Evolutionary conservation across 2,113 vertebrate genomes (phyloP).

Genomic region (Mus musculus): GRCm39 chr14:62191501-62192000

Average conservation of each 20-base stretch:
- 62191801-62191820: conserved; percentile 41
- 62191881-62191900: conserved; percentile 31
- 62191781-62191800: background rate
- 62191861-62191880: conserved; percentile 15
- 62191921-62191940: background rate
- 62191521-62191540: conserved; percentile 65
- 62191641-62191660: conserved; percentile 28
- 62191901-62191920: conserved; percentile 15
- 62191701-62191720: background rate
- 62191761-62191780: conserved; percentile 19
- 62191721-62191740: conserved; percentile 6
- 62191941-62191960: background rate
- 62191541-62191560: conserved; percentile 56
- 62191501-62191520: conserved; percentile 73
- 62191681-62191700: background rate
- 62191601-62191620: conserved; percentile 33
- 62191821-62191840: background rate
- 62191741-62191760: conserved; percentile 44
- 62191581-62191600: conserved; percentile 68
- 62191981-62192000: background rate
- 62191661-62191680: conserved; percentile 37
- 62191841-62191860: background rate
- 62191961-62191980: background rate
- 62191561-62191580: conserved; percentile 73
- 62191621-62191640: conserved; percentile 46